These are phyloP conservation scores for Euleptes europaea DNA, from an alignment of 2,113 vertebrate species.

Conservation along the genomic window DNA sequence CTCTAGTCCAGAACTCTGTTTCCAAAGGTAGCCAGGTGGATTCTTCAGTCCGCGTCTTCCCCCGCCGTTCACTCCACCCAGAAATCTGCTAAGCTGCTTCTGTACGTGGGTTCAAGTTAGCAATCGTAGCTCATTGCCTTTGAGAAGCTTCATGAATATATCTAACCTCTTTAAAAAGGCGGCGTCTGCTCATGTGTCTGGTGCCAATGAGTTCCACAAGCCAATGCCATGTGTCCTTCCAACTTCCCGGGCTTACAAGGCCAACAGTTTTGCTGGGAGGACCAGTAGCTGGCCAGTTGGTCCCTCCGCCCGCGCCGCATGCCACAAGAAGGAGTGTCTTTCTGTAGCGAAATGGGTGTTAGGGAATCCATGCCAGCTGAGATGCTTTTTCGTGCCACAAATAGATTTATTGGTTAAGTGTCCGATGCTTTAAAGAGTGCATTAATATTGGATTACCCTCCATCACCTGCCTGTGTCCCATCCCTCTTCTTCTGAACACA, in stretches of 20 bases:
- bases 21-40: not conserved
- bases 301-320: too few species aligned
- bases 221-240: not conserved
- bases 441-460: constrained; percentile 41
- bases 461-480: constrained; percentile 39
- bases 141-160: too few species aligned
- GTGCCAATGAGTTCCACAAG: not conserved
- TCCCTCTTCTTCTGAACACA: not conserved
- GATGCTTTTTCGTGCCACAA: constrained; percentile 42
- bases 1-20: not conserved
- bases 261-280: not conserved
- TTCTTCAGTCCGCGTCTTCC: too few species aligned
- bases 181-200: not conserved
- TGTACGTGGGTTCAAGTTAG: too few species aligned
- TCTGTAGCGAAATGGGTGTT: not conserved
- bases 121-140: too few species aligned
- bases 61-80: too few species aligned
- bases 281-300: too few species aligned
- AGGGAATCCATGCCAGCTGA: not conserved
- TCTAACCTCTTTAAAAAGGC: not conserved
- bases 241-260: not conserved
- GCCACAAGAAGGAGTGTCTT: too few species aligned
- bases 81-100: too few species aligned
- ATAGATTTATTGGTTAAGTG: constrained; percentile 61
- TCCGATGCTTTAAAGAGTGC: constrained; percentile 30